These are phyloP conservation scores for Enteromius radiatus DNA, from an alignment of 2,797 vertebrate species.

Conservation along the genomic window DNA sequence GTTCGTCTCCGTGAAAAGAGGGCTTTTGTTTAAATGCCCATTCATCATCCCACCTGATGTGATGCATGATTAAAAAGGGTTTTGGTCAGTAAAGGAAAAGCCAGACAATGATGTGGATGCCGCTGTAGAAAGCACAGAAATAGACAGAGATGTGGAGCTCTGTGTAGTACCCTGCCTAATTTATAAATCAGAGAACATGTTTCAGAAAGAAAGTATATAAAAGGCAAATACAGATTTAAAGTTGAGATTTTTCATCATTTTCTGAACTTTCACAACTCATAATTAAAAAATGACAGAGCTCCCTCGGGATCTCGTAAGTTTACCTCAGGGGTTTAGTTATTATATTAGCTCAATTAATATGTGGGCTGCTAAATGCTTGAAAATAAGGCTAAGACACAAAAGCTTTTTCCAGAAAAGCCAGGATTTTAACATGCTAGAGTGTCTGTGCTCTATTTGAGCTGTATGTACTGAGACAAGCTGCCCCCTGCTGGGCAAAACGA, in stretches of 20 bases:
- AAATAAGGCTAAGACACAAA: constrained; percentile 7
- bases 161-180: constrained; percentile 17
- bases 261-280: background rate
- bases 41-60: constrained; percentile 47
- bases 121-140: constrained; percentile 19
- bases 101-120: constrained; percentile 20
- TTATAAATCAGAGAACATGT: constrained; percentile 29
- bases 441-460: background rate
- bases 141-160: background rate
- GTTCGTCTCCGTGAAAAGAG: constrained; percentile 12
- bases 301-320: constrained; percentile 11
- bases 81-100: constrained; percentile 32
- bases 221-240: background rate
- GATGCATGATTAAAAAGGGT: constrained; percentile 40
- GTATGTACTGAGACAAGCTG: constrained; percentile 67
- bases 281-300: constrained; percentile 18
- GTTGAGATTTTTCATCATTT: background rate
- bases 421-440: background rate
- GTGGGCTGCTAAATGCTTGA: constrained; percentile 15
- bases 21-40: constrained; percentile 39
- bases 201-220: constrained; percentile 16
- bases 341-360: constrained; percentile 2
- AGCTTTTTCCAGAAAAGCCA: background rate
- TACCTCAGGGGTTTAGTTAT: background rate
- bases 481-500: constrained; percentile 76